Evolutionary conservation across 2,888 invertebrate species (phyloP), one percentile per base, ranked within the genome.

Genomic region (Tortrix viridana): DNA sequence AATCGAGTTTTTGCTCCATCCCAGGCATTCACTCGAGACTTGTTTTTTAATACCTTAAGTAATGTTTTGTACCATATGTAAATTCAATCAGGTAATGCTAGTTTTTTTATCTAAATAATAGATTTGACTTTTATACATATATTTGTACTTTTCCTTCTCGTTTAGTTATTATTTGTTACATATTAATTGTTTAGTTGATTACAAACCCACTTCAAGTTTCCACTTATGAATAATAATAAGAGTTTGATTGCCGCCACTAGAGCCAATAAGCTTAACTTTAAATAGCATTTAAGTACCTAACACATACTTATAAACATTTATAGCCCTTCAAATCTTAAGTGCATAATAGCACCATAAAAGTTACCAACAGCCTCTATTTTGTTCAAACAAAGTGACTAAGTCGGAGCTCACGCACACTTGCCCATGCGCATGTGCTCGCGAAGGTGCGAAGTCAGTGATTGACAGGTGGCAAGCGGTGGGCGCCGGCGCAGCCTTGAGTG

Each of bases 381-480:
- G 22, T 60, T 44, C 9, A 57, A 63, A 63, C 63, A 53, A 58
- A 63, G 57, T 57, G 19, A 23, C 18, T 57, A 49, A 63, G 52
- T 52, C 63, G 63, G 63, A 58, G 47, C 46, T 56, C 22, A 56
- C 50, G 46, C 62, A 57, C 56, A 57, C 62, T 55, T 26, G 54
- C 54, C 37, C 7, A 2, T 19, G 46, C 38, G 46, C 38, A 56
- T 38, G 41, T 38, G 14, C 37, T 19, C 19, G 41, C 54, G 44
- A 44, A 65, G 57, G 66, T 68, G 64, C 60, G 60, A 62, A 67
- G 61, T 50, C 59, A 60, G 19, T 71, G 71, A 72, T 70, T 74
- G 74, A 72, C 71, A 70, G 60, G 65, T 63, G 54, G 65, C 64
- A 52, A 67, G 26, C 60, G 60, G 68, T 70, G 69, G 70, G 67